These are phyloP conservation scores for Leptobrachium leishanense DNA, from an alignment of 2,113 vertebrate species.

Conservation along the genomic window DNA sequence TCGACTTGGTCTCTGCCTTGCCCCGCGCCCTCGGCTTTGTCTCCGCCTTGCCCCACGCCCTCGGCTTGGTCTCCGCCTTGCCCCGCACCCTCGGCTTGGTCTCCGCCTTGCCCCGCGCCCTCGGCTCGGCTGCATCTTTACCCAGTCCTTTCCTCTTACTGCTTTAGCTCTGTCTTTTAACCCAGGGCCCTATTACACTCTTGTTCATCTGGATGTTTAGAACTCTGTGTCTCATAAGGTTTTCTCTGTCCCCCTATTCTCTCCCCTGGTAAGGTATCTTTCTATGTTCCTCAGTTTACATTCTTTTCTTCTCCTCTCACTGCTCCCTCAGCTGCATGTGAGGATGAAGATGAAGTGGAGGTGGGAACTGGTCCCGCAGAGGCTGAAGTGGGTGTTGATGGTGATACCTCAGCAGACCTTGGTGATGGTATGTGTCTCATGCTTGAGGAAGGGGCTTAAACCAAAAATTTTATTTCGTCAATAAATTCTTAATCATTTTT, in stretches of 20 bases:
- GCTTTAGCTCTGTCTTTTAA: neutral
- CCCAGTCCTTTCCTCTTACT: neutral
- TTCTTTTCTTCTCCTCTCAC: conserved; percentile 37
- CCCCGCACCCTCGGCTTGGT: conserved; percentile 46
- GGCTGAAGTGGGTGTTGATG: conserved; percentile 76
- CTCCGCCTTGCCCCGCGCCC: neutral
- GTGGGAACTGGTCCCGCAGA: conserved; percentile 77
- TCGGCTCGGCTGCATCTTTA: neutral
- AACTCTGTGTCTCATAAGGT: too few relatives aligned
- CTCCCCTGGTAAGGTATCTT: conserved; percentile 45
- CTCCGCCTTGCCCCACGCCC: neutral
- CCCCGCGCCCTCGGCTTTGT: conserved; percentile 46
- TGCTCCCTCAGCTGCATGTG: conserved; percentile 76
- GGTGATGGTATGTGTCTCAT: conserved; percentile 78
- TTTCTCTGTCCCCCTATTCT: too few relatives aligned
- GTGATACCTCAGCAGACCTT: conserved; percentile 81
- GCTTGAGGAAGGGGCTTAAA: neutral
- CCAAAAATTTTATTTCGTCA: too few relatives aligned
- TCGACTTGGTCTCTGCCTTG: neutral
- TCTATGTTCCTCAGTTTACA: conserved; percentile 6
- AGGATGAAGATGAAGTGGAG: conserved; percentile 76
- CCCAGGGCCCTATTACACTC: too few relatives aligned
- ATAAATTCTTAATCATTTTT: too few relatives aligned
- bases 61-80: neutral
- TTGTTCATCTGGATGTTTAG: too few relatives aligned